Conservation (phyloP, 2,113 vertebrate genomes). For the Smithornis capensis region DNA sequence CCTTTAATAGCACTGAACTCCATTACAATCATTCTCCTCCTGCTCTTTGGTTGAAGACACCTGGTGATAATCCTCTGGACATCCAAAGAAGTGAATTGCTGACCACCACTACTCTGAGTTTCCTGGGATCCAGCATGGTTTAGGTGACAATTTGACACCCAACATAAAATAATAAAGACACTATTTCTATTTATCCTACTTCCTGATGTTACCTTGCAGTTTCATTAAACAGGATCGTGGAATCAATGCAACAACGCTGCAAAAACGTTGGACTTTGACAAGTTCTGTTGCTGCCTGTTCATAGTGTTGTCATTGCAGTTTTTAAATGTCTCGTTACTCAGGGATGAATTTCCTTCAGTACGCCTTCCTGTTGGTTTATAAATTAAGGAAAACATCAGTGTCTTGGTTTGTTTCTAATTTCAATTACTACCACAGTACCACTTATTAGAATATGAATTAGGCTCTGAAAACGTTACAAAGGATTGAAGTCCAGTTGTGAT, state of each 20-base stretch:
- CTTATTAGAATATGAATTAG: background rate
- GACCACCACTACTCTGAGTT: background rate
- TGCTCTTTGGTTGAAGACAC: conserved; percentile 87
- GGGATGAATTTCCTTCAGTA: conserved; percentile 59
- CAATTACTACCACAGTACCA: background rate
- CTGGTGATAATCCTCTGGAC: background rate
- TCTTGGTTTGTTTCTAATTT: background rate
- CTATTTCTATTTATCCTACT: conserved; percentile 65
- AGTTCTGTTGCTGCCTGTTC: conserved; percentile 21
- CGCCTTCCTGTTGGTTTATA: background rate
- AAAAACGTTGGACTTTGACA: background rate
- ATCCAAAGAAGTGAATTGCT: conserved; percentile 35
- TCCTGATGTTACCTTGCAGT: conserved; percentile 39
- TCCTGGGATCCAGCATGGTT: conserved; percentile 19
- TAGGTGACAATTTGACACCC: conserved; percentile 32
- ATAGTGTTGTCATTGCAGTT: background rate
- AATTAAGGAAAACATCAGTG: background rate
- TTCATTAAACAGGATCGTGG: conserved; percentile 43
- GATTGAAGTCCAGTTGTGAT: background rate
- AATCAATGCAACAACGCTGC: background rate
- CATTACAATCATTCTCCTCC: conserved; percentile 84
- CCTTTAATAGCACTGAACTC: conserved; percentile 92
- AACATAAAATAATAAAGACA: conserved; percentile 67
- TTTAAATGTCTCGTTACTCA: conserved; percentile 57
- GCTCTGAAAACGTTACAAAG: background rate